Conservation (phyloP, 2,113 vertebrate genomes). For the Brachyistius frenatus region DNA sequence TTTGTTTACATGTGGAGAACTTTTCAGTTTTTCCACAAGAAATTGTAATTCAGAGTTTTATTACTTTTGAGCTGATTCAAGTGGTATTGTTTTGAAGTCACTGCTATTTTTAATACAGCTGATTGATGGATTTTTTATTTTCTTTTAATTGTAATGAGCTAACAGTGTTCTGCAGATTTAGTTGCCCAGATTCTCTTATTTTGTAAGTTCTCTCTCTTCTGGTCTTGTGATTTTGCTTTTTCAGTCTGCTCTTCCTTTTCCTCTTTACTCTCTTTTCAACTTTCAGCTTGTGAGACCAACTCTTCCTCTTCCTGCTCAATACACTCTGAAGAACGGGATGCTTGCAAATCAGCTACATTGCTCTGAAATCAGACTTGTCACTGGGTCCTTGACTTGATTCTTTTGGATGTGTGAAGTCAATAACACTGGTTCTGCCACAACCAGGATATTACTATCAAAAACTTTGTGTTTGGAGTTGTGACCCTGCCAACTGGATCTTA, state of each 20-base stretch:
- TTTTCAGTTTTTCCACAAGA: constrained; percentile 78
- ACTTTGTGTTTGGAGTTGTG: constrained; percentile 39
- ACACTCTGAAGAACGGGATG: constrained; percentile 54
- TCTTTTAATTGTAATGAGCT: constrained; percentile 60
- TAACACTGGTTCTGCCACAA: constrained; percentile 69
- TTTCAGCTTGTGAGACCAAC: constrained; percentile 65
- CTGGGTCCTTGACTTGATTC: constrained; percentile 64
- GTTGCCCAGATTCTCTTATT: constrained; percentile 20
- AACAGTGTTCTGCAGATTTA: constrained; percentile 53
- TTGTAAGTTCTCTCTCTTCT: constrained; percentile 44
- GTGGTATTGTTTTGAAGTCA: constrained; percentile 77
- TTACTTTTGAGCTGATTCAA: constrained; percentile 75
- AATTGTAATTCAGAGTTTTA: constrained; percentile 88
- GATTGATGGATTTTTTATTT: constrained; percentile 57
- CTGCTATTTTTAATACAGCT: constrained; percentile 74
- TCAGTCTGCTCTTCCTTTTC: constrained; percentile 10
- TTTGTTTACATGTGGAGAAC: constrained; percentile 96
- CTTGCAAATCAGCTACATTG: constrained; percentile 66
- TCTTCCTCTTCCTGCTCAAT: constrained; percentile 59
- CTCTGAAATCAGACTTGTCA: constrained; percentile 60
- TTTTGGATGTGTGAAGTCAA: constrained; percentile 61
- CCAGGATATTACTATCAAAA: constrained; percentile 48
- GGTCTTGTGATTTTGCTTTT: constrained; percentile 34
- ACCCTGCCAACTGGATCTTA: constrained; percentile 43
- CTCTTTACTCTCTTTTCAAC: constrained; percentile 32